phyloP scores from a whole-genome alignment of 2,113 vertebrate genomes.

The Cololabis saira region DNA sequence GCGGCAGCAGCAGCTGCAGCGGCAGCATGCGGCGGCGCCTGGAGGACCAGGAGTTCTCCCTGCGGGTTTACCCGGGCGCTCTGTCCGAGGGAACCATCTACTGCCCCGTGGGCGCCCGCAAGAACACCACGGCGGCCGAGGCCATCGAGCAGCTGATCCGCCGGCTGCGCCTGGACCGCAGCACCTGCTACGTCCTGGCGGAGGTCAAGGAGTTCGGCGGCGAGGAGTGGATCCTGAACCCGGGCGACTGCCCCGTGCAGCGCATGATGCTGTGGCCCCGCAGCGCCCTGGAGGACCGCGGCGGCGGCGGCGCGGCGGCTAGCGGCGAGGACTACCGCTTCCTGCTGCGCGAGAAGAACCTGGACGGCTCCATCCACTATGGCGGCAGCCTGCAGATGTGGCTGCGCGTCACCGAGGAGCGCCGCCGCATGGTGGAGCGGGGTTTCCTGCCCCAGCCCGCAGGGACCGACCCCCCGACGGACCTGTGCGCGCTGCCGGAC shows the following conservation, averaged over 20 bases:
- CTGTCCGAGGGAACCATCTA: constrained; percentile 95
- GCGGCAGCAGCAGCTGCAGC: constrained; percentile 67
- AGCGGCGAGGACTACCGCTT: constrained; percentile 94
- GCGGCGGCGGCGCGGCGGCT: constrained; percentile 74
- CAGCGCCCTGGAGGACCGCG: constrained; percentile 91
- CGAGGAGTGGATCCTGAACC: constrained; percentile 98
- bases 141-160: constrained; percentile 92
- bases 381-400: constrained; percentile 95
- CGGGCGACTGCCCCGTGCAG: constrained; percentile 93
- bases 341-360: constrained; percentile 94
- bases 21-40: constrained; percentile 89
- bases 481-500: constrained; percentile 90
- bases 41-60: constrained; percentile 91
- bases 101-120: constrained; percentile 90
- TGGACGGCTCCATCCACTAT: constrained; percentile 95
- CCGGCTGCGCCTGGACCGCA: constrained; percentile 88
- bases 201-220: constrained; percentile 98
- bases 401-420: constrained; percentile 92
- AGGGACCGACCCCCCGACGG: constrained; percentile 87
- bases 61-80: constrained; percentile 92
- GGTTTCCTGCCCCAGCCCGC: constrained; percentile 94
- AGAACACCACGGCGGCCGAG: constrained; percentile 92
- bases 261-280: constrained; percentile 98
- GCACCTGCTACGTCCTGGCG: constrained; percentile 92
- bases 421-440: constrained; percentile 90